These are phyloP conservation scores for Brachypterus glaber DNA, from an alignment of 2,888 invertebrate genomes.

Conservation along the genomic window DNA sequence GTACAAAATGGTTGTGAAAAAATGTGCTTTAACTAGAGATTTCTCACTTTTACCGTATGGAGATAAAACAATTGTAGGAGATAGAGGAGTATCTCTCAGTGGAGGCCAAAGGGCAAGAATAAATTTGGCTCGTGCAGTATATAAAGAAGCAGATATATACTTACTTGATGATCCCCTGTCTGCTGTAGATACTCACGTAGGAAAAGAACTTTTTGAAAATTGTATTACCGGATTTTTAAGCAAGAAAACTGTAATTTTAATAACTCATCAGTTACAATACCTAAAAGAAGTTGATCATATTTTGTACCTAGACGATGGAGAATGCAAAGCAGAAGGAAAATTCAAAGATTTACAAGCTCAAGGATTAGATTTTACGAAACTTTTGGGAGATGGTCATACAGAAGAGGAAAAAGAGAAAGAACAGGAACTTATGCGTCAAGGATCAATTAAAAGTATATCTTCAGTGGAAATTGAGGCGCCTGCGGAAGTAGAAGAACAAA, in stretches of 20 bases:
- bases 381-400: constrained; percentile 47
- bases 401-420: constrained; percentile 36
- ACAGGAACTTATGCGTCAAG: constrained; percentile 32
- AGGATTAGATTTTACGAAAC: constrained; percentile 67
- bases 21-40: constrained; percentile 65
- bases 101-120: constrained; percentile 85
- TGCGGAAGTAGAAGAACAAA: constrained; percentile 47
- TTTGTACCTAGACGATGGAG: constrained; percentile 50
- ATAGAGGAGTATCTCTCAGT: constrained; percentile 66
- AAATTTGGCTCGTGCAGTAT: constrained; percentile 78
- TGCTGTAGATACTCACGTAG: constrained; percentile 89
- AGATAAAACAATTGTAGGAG: constrained; percentile 77
- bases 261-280: constrained; percentile 68
- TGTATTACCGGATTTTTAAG: constrained; percentile 58
- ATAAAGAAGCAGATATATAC: constrained; percentile 78
- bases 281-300: constrained; percentile 52
- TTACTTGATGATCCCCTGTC: constrained; percentile 85
- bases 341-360: constrained; percentile 56
- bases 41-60: constrained; percentile 69
- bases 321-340: constrained; percentile 50
- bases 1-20: constrained; percentile 57
- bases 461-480: constrained; percentile 38
- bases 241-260: constrained; percentile 63
- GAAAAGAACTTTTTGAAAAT: constrained; percentile 78
- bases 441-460: constrained; percentile 46